phyloP scores from a whole-genome alignment of 2,888 invertebrate genomes.

The Caenorhabditis auriculariae region DNA sequence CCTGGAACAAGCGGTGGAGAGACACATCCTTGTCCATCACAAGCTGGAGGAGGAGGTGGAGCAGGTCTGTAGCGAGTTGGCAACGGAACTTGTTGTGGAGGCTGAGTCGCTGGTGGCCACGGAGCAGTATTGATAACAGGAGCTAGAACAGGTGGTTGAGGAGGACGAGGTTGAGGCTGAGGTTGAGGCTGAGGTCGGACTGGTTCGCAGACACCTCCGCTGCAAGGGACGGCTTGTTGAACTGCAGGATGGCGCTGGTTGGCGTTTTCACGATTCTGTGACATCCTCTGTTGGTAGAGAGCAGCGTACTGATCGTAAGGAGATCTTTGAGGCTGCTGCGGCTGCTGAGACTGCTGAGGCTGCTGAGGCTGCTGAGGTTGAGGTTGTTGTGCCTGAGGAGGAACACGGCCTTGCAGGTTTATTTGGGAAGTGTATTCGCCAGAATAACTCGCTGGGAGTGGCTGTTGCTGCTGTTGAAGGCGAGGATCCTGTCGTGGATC shows the following conservation, averaged over 20 bases:
- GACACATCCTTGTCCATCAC: slow-evolving; percentile 47
- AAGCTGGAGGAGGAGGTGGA: slow-evolving; percentile 50
- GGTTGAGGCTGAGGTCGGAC: slow-evolving; percentile 11
- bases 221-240: slow-evolving; percentile 48
- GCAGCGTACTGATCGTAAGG: slow-evolving; percentile 37
- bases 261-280: slow-evolving; percentile 41
- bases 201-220: slow-evolving; percentile 40
- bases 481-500: slow-evolving; percentile 9
- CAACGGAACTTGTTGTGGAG: slow-evolving; percentile 25
- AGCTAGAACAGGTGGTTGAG: slow-evolving; percentile 40
- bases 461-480: slow-evolving; percentile 14
- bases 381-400: slow-evolving; percentile 14
- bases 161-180: slow-evolving; percentile 11
- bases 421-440: slow-evolving; percentile 32
- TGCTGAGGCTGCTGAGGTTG: slow-evolving; percentile 11
- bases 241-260: slow-evolving; percentile 52
- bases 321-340: slow-evolving; percentile 21
- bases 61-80: slow-evolving; percentile 46
- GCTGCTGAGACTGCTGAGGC: slow-evolving; percentile 7
- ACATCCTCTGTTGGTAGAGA: slow-evolving; percentile 43
- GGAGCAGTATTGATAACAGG: slow-evolving; percentile 23
- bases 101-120: slow-evolving; percentile 15
- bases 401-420: slow-evolving; percentile 21
- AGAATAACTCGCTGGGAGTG: too few relatives aligned
- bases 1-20: slow-evolving; percentile 22